Conservation (phyloP, 2,113 vertebrate genomes). For the Grus americana region DNA sequence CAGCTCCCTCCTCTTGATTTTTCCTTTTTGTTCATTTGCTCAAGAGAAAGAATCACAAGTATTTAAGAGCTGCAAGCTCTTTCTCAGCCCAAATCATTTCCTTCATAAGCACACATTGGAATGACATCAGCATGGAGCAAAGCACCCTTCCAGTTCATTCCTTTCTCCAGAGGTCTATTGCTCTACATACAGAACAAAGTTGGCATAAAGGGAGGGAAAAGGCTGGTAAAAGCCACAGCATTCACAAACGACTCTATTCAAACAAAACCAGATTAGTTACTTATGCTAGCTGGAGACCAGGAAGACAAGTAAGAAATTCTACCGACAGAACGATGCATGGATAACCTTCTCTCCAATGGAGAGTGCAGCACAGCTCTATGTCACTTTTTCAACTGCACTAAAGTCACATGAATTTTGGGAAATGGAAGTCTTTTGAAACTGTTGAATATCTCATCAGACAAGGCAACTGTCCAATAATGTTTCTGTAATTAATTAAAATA, state of each 20-base stretch:
- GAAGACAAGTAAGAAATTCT: not conserved
- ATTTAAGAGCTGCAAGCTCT: not conserved
- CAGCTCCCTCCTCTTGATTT: not conserved
- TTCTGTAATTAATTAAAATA: not conserved
- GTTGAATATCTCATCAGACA: not conserved
- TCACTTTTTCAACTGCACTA: not conserved
- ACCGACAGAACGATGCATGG: not conserved
- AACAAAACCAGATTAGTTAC: not conserved
- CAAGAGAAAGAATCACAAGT: not conserved
- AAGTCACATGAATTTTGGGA: not conserved
- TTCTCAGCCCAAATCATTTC: not conserved
- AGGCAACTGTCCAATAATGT: not conserved
- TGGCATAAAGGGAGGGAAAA: not conserved
- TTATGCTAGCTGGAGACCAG: not conserved
- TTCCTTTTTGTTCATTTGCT: not conserved
- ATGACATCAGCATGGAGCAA: not conserved
- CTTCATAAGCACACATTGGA: not conserved
- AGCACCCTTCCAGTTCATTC: not conserved
- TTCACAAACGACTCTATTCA: not conserved
- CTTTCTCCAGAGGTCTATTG: not conserved
- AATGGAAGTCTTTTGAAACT: not conserved
- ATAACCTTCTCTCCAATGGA: not conserved
- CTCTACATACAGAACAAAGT: not conserved
- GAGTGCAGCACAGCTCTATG: no score
- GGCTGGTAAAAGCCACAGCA: not conserved